Evolutionary conservation across 2,113 vertebrate species (phyloP), one percentile per base, ranked within the genome.

Genomic region (Pelvicachromis taeniatus): DNA sequence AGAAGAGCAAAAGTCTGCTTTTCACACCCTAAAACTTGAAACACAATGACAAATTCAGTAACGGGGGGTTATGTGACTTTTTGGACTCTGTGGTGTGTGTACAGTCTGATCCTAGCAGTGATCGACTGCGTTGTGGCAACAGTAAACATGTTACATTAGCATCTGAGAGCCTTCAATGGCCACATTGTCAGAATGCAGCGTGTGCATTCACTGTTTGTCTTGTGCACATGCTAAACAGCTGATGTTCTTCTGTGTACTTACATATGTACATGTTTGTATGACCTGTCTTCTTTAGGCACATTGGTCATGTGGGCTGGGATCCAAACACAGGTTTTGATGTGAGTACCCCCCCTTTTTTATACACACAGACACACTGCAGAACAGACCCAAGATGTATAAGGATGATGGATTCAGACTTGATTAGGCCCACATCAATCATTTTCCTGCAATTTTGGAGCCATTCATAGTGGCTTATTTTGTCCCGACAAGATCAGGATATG

Each of bases 251-350:
- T 77, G 75, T 29, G 77, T 53, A 58, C 80, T 73, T 80, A 29
- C 77, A 70, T 35, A 63, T n/a, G 2, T 4, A 58, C 58, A 3
- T 31, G 38, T 85, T 77, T 78, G n/a, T 17, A 42, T 87, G 82
- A 84, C 73, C 77, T 91, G 79, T 92, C 35, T 86, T 96, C 89
- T 78, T 70, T 94, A 99, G 98, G 87, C 99, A 99, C 92, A 98
- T 99, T 91, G 99, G 98, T 91, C 99, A 99, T 94, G 98, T 99
- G 95, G 99, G 99, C 89, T 99, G 98, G 99, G 98, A 99, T 95
- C 99, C 99, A 83, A 99, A 99, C 95, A 99, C 98, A 86, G 99
- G 98, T 88, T 99, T 99, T 96, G 98, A 99, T 96, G 99, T 99
- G 96, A 99, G 99, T 99, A 94, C 90, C 13, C 90, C 79, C 68